These are phyloP conservation scores for Rhynchopsitta pachyrhyncha DNA, from an alignment of 2,113 vertebrate species.

Conservation along the genomic window DNA sequence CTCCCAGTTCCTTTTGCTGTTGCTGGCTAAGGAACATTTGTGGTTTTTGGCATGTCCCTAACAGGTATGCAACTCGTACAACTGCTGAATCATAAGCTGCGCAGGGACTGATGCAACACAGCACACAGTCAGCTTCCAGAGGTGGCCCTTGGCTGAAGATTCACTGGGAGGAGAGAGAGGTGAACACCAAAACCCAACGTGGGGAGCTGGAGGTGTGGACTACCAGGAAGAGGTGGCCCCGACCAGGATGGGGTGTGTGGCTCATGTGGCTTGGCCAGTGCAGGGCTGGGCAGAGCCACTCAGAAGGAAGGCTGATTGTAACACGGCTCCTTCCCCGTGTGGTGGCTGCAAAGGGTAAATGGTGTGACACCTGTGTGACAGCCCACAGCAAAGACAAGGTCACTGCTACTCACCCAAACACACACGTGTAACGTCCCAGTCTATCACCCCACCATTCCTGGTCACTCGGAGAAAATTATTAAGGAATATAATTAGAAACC, in stretches of 20 bases:
- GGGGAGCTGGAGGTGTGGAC: neutral
- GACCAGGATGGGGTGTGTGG: neutral
- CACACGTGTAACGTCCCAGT: rapidly evolving
- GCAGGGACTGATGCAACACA: neutral
- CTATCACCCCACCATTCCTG: neutral
- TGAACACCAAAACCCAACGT: neutral
- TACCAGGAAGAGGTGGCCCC: neutral
- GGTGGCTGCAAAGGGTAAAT: neutral
- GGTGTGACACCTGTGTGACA: neutral
- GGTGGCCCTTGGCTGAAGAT: conserved; percentile 34
- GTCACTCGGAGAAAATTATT: neutral
- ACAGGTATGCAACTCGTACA: conserved; percentile 23
- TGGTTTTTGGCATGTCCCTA: conserved; percentile 35
- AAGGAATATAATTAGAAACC: neutral
- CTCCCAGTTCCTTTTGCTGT: conserved; percentile 23
- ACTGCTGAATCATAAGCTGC: conserved; percentile 28
- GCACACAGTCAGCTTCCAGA: neutral
- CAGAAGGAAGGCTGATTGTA: neutral
- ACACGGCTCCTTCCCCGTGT: rapidly evolving
- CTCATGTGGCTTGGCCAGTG: rapidly evolving
- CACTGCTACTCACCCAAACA: neutral
- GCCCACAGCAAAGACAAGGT: neutral
- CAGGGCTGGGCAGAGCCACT: neutral
- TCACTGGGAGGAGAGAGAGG: neutral
- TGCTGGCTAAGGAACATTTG: conserved; percentile 32